These are phyloP conservation scores for Aspidiotus rigidus DNA, from an alignment of 2,888 invertebrate genomes.

Conservation along the genomic window DNA sequence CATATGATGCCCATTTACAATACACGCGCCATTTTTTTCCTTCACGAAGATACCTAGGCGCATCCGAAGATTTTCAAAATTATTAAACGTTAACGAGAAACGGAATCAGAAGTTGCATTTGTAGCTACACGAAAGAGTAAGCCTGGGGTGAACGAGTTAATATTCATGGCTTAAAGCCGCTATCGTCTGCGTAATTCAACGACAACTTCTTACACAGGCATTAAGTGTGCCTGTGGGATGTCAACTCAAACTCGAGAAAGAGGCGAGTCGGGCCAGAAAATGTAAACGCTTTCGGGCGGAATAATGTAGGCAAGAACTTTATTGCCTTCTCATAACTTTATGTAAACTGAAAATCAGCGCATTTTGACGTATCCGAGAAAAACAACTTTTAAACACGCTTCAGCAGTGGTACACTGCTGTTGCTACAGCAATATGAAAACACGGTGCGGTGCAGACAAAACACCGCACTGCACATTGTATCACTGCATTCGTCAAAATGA, in stretches of 20 bases:
- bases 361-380: slow-evolving; percentile 17
- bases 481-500: too few species aligned
- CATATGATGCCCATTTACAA: too few species aligned
- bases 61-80: too few species aligned
- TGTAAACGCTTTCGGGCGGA: not conserved
- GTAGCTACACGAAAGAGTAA: not conserved
- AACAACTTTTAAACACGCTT: slow-evolving; percentile 15
- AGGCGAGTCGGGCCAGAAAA: not conserved
- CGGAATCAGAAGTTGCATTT: too few species aligned
- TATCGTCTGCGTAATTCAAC: slow-evolving; percentile 20
- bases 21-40: too few species aligned
- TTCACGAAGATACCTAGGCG: too few species aligned
- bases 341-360: slow-evolving; percentile 25
- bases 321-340: slow-evolving; percentile 17
- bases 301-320: slow-evolving; percentile 24
- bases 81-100: too few species aligned
- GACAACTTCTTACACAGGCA: slow-evolving; percentile 15
- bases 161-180: slow-evolving; percentile 25
- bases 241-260: slow-evolving; percentile 5
- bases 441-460: too few species aligned
- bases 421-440: too few species aligned
- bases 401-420: not conserved
- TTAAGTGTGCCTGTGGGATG: slow-evolving; percentile 28
- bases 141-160: slow-evolving; percentile 14
- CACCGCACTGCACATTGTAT: too few species aligned